Percentiles rank a stretch among this genome's conserved stretches.
Conservation (phyloP, 1,140 invertebrate species). For the Lepeophtheirus salmonis region DNA sequence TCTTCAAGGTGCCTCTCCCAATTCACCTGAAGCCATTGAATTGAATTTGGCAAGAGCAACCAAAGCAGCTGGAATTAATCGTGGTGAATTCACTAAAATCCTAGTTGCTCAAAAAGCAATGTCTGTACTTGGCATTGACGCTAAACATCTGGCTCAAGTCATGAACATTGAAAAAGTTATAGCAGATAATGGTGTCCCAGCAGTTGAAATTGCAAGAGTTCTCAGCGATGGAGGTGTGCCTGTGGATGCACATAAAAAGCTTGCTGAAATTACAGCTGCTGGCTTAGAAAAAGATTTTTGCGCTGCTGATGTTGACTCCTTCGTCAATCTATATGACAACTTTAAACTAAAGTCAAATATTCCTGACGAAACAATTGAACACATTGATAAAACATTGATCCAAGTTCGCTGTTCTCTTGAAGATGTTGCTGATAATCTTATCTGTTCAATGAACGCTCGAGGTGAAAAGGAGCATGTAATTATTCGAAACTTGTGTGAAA, state of each 20-base stretch:
- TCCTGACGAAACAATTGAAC: constrained; percentile 12
- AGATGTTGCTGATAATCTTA: constrained; percentile 15
- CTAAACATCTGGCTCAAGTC: constrained; percentile 3
- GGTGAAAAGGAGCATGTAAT: constrained; percentile 14
- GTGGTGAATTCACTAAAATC: neutral
- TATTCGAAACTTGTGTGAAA: neutral
- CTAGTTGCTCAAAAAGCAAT: constrained; percentile 13
- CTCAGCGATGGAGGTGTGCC: constrained; percentile 1
- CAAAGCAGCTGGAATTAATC: constrained; percentile 5
- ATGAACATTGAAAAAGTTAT: constrained; percentile 11
- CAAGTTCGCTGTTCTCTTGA: constrained; percentile 17
- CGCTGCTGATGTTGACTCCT: constrained; percentile 10
- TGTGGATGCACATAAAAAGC: neutral
- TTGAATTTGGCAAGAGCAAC: constrained; percentile 14
- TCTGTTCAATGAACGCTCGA: neutral
- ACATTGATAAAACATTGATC: constrained; percentile 16
- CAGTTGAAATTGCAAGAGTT: constrained; percentile 15
- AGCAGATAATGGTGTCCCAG: constrained; percentile 16
- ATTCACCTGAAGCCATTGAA: constrained; percentile 12
- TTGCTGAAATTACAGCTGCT: neutral
- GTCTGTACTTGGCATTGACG: neutral
- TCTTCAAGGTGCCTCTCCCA: constrained; percentile 7
- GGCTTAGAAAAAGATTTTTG: constrained; percentile 2
- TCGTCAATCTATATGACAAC: constrained; percentile 12
- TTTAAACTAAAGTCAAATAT: constrained; percentile 14